Evolutionary conservation across 53 echinoderm and acorn worm genomes (phyloP).

Genomic region (Temnopleurus reevesii): DNA sequence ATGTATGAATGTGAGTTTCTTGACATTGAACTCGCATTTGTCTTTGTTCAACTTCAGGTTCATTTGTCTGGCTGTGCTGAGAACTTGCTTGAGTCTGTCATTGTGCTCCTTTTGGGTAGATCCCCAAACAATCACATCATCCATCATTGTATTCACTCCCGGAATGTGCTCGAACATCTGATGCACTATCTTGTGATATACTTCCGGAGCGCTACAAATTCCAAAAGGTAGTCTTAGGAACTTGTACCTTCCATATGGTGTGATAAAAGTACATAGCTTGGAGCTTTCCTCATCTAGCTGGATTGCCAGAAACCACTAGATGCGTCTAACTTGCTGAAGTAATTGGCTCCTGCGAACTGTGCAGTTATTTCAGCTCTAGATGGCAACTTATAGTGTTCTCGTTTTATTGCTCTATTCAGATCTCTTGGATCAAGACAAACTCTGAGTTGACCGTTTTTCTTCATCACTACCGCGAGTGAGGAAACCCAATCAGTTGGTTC

Average conservation of each 20-base stretch:
- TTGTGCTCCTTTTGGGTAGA: constrained; percentile 62
- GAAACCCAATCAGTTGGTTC: background rate
- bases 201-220: constrained; percentile 64
- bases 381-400: constrained; percentile 66
- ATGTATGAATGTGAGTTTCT: too few species aligned
- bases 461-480: constrained; percentile 58
- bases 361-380: constrained; percentile 54
- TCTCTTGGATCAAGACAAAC: too few species aligned
- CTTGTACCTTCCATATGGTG: constrained; percentile 63
- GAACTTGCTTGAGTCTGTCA: too few species aligned
- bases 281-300: constrained; percentile 56
- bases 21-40: background rate
- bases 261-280: constrained; percentile 56
- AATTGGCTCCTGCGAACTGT: constrained; percentile 59
- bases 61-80: background rate
- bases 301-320: constrained; percentile 68
- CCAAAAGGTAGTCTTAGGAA: constrained; percentile 69
- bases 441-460: constrained; percentile 66
- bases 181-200: constrained; percentile 60
- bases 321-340: constrained; percentile 63
- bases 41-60: constrained; percentile 30
- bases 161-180: constrained; percentile 25
- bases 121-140: constrained; percentile 72
- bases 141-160: constrained; percentile 68
- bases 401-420: constrained; percentile 51